Conservation (phyloP, 2,888 invertebrate species). For the Xiphydria camelus region DNA sequence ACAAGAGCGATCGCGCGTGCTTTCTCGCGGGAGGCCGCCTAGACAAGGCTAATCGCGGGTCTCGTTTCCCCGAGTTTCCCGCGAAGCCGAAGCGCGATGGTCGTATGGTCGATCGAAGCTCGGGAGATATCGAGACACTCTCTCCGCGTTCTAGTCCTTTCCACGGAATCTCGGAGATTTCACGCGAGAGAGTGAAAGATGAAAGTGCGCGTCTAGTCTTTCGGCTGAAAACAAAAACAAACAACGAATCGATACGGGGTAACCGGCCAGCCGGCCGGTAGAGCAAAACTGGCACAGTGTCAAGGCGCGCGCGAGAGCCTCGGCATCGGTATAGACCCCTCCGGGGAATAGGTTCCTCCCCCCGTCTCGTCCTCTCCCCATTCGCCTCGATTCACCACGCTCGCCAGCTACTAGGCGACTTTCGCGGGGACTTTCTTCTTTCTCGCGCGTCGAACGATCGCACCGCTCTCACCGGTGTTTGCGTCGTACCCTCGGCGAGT, state of each 20-base stretch:
- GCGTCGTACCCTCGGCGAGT: too few species aligned
- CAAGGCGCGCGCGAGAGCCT: conserved; percentile 40
- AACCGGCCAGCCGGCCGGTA: conserved; percentile 22
- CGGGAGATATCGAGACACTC: too few species aligned
- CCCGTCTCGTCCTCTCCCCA: conserved; percentile 16
- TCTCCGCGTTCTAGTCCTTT: too few species aligned
- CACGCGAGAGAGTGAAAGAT: conserved; percentile 6
- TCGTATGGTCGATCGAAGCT: too few species aligned
- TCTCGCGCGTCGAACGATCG: conserved; percentile 19
- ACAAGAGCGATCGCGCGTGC: too few species aligned
- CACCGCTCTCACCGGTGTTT: conserved; percentile 11
- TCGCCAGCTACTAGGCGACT: conserved; percentile 23
- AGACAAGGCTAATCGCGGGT: too few species aligned
- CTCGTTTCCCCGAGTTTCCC: too few species aligned
- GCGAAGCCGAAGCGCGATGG: too few species aligned
- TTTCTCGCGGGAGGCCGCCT: too few species aligned
- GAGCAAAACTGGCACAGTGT: conserved; percentile 51
- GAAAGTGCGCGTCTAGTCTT: conserved; percentile 7
- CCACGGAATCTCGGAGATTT: not conserved
- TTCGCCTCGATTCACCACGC: conserved; percentile 11
- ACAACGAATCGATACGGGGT: not conserved
- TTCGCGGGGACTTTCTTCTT: conserved; percentile 43
- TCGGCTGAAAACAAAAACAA: conserved; percentile 2
- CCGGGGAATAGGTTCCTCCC: conserved; percentile 8
- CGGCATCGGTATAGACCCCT: too few species aligned